A percentile compares a stretch with the other conserved stretches of the same genome.
These are phyloP conservation scores for Adela reaumurella DNA, from an alignment of 2,888 invertebrate species.

Conservation along the genomic window DNA sequence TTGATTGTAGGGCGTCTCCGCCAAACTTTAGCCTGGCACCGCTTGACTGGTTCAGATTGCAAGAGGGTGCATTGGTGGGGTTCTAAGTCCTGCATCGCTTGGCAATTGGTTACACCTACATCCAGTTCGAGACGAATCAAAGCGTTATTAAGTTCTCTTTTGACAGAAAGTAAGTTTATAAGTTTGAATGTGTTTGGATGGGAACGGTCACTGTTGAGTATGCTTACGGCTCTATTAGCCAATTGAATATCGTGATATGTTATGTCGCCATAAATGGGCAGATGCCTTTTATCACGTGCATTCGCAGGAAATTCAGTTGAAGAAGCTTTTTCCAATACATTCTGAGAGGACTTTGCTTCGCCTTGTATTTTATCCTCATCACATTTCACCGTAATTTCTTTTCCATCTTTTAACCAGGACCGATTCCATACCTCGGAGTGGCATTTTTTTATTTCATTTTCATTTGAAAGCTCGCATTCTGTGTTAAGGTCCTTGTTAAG, in stretches of 20 bases:
- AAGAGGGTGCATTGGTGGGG: too few species aligned
- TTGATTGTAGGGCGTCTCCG: too few species aligned
- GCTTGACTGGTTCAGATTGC: too few species aligned
- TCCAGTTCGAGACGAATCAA: conserved; percentile 1
- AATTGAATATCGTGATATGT: too few species aligned
- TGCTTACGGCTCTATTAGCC: conserved; percentile 9
- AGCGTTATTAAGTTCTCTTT: not conserved
- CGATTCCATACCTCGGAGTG: conserved; percentile 52
- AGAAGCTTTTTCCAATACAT: not conserved
- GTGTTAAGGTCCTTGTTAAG: conserved; percentile 19
- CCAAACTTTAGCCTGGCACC: too few species aligned
- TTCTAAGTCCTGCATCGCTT: too few species aligned
- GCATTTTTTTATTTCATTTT: conserved; percentile 22
- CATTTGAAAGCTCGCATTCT: conserved; percentile 8
- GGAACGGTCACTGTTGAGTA: too few species aligned
- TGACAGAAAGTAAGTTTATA: not conserved
- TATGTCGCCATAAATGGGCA: too few species aligned
- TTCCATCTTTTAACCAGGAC: conserved; percentile 45
- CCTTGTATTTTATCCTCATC: conserved; percentile 11
- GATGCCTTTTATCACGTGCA: too few species aligned
- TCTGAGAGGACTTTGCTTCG: not conserved
- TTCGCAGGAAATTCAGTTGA: too few species aligned
- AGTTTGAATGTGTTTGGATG: not conserved
- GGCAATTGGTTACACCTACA: not conserved
- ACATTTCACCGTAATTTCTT: conserved; percentile 33